Percentiles rank a stretch among this genome's conserved stretches.
These are phyloP conservation scores for Hydrozoanthus gracilis DNA, from an alignment of 92 coral and sea anemone species.

Conservation along the genomic window DNA sequence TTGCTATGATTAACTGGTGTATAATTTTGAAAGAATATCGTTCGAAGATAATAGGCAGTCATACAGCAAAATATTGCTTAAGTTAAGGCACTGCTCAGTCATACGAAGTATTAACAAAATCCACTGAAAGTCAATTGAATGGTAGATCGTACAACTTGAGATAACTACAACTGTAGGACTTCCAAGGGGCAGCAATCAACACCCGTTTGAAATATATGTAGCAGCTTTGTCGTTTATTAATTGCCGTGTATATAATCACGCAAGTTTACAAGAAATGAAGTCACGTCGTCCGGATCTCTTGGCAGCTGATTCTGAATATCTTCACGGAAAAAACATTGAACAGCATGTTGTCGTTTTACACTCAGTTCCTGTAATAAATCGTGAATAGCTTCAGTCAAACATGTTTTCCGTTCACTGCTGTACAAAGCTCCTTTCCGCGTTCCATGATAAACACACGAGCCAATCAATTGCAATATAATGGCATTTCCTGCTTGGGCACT, in stretches of 20 bases:
- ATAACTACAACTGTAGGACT: too few relatives aligned
- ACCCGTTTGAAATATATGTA: too few relatives aligned
- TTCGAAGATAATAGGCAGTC: too few relatives aligned
- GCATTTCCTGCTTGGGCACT: neutral
- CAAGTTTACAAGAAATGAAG: constrained; percentile 1
- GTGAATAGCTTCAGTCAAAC: constrained; percentile 19
- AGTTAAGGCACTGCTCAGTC: too few relatives aligned
- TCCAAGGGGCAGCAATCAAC: too few relatives aligned
- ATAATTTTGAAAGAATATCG: too few relatives aligned
- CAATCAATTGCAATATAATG: constrained; percentile 28
- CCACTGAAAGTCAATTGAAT: too few relatives aligned
- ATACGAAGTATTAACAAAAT: too few relatives aligned
- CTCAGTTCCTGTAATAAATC: constrained; percentile 7
- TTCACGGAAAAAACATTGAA: constrained; percentile 38
- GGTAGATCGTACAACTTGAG: too few relatives aligned
- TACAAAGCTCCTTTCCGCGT: constrained; percentile 34
- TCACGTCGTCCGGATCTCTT: constrained; percentile 19
- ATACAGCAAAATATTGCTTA: too few relatives aligned
- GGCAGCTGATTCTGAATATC: constrained; percentile 23
- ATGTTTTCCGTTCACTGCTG: constrained; percentile 19
- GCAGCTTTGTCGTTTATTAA: neutral
- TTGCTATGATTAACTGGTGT: too few relatives aligned
- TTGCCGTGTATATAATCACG: constrained; percentile 26
- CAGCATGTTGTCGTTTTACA: neutral
- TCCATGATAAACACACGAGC: constrained; percentile 45